Percentiles rank a stretch among this genome's conserved stretches.
These are phyloP conservation scores for Triops longicaudatus DNA, from an alignment of 1,140 invertebrate genomes.

Conservation along the genomic window DNA sequence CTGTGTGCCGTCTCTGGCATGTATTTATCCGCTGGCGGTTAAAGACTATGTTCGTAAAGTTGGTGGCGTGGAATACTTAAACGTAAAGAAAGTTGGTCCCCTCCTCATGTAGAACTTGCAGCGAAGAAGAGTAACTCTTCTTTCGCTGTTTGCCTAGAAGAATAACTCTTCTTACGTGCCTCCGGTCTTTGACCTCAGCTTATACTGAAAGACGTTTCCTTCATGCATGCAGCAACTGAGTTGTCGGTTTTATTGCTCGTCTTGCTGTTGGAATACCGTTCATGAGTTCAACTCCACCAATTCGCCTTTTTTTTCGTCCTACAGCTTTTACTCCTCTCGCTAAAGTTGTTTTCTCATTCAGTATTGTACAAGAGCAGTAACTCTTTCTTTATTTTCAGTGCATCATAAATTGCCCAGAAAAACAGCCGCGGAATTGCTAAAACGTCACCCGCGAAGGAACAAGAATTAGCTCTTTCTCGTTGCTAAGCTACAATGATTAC, in stretches of 20 bases:
- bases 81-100: background rate
- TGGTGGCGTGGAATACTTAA: background rate
- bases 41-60: background rate
- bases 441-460: background rate
- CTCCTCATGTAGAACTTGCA: background rate
- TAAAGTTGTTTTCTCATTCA: too few relatives aligned
- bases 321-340: too few relatives aligned
- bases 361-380: too few relatives aligned
- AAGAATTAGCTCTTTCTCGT: constrained; percentile 12
- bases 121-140: background rate
- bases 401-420: background rate
- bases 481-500: constrained; percentile 8
- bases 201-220: background rate
- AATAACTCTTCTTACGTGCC: background rate
- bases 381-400: background rate
- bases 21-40: background rate
- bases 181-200: background rate
- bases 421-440: background rate
- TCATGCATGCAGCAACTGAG: background rate
- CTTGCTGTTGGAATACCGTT: background rate
- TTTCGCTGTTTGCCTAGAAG: background rate
- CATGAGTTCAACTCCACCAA: too few relatives aligned
- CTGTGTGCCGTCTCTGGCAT: background rate
- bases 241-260: background rate
- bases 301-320: too few relatives aligned